Conservation (phyloP, 2,888 invertebrate species). For the Odontocerum albicorne region DNA sequence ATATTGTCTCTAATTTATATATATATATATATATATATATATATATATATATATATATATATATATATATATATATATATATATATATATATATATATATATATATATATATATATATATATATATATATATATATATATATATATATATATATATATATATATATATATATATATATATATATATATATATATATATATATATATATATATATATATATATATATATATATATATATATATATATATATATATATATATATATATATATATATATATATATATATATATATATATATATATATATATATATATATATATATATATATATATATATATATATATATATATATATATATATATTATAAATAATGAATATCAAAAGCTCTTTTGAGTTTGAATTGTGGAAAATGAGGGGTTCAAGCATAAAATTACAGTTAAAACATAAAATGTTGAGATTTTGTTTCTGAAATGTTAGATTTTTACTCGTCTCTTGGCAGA, state of each 20-base stretch:
- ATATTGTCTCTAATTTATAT: slow-evolving; percentile 1
- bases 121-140: background rate
- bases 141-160: background rate
- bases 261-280: background rate
- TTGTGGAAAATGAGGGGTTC: too few relatives aligned
- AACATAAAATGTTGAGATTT: too few relatives aligned
- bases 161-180: background rate
- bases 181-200: background rate
- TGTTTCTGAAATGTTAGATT: too few relatives aligned
- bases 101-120: background rate
- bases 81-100: background rate
- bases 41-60: background rate
- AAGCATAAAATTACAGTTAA: too few relatives aligned
- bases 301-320: background rate
- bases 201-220: background rate
- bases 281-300: background rate
- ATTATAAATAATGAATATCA: too few relatives aligned
- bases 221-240: background rate
- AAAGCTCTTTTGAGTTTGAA: too few relatives aligned
- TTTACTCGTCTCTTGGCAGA: too few relatives aligned
- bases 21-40: background rate
- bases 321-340: background rate
- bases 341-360: too few relatives aligned
- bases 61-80: background rate
- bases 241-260: background rate